Percentiles rank a stretch among this genome's conserved stretches.
phyloP scores from a whole-genome alignment of 1,140 invertebrate genomes.

The Platorchestia sp. region DNA sequence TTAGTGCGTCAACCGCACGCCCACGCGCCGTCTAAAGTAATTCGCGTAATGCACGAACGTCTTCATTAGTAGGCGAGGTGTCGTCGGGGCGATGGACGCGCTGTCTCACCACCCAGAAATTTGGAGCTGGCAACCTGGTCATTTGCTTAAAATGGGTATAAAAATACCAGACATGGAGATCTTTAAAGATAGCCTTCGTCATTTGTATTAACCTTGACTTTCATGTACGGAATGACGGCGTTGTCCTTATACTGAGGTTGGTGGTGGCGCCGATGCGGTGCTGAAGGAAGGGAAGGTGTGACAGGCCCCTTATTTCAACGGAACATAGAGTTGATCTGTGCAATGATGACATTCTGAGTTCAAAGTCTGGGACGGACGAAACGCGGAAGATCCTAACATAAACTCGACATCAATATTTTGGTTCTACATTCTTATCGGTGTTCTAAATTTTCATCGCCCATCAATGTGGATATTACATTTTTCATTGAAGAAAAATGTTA shows the following conservation, averaged over 20 bases:
- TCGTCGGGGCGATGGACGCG: not conserved
- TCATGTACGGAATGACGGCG: not conserved
- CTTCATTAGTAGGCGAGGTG: conserved; percentile 16
- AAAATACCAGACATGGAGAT: not conserved
- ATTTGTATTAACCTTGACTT: not conserved
- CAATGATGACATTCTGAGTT: not conserved
- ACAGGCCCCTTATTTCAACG: not conserved
- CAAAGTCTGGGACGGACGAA: not conserved
- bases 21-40: not conserved
- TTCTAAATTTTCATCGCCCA: too few relatives aligned
- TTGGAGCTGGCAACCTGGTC: not conserved
- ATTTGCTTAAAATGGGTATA: conserved; percentile 7
- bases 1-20: not conserved
- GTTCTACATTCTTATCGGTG: too few relatives aligned
- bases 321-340: not conserved
- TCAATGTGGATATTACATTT: too few relatives aligned
- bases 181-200: not conserved
- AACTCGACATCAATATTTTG: not conserved
- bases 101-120: conserved; percentile 3
- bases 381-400: not conserved
- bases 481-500: not conserved
- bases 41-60: not conserved
- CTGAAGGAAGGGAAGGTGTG: not conserved
- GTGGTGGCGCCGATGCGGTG: not conserved
- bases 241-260: not conserved